Conservation (phyloP, 2,113 vertebrate genomes). For the Hydropotes inermis region DNA sequence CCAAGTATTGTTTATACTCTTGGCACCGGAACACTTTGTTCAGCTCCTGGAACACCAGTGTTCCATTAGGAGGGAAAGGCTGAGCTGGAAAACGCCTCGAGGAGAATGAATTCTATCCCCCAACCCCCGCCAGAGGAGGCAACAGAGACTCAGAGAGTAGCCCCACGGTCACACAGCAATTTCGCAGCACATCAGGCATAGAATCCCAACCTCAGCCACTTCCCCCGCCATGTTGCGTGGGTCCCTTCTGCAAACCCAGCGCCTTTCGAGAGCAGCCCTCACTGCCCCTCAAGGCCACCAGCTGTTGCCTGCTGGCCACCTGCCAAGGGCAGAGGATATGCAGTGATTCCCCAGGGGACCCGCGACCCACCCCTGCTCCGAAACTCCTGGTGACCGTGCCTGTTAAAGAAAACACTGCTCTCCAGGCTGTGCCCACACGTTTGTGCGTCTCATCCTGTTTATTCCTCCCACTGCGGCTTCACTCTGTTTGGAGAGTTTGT, state of each 20-base stretch:
- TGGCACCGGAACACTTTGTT: neutral
- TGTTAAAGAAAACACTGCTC: neutral
- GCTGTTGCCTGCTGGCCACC: conserved; percentile 67
- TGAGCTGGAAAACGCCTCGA: neutral
- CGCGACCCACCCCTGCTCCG: neutral
- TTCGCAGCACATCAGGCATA: neutral
- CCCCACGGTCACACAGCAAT: neutral
- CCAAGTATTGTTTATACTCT: neutral
- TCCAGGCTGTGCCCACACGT: neutral
- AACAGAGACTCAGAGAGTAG: neutral
- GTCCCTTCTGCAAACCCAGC: conserved; percentile 71
- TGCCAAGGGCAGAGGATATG: conserved; percentile 67
- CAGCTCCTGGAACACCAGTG: neutral
- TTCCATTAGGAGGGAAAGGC: conserved; percentile 5
- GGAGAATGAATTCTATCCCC: conserved; percentile 7
- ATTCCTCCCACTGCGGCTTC: neutral
- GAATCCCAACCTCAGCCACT: neutral
- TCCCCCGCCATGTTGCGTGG: neutral
- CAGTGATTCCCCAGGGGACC: conserved; percentile 58
- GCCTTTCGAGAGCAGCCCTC: conserved; percentile 64
- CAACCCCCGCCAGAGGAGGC: neutral
- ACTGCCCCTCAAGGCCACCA: conserved; percentile 66
- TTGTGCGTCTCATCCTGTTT: neutral
- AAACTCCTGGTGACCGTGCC: neutral
- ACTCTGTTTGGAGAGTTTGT: neutral